Base-by-base conservation (phyloP, 92 coral and sea anemone species). In the Zoanthus solanderi region DNA sequence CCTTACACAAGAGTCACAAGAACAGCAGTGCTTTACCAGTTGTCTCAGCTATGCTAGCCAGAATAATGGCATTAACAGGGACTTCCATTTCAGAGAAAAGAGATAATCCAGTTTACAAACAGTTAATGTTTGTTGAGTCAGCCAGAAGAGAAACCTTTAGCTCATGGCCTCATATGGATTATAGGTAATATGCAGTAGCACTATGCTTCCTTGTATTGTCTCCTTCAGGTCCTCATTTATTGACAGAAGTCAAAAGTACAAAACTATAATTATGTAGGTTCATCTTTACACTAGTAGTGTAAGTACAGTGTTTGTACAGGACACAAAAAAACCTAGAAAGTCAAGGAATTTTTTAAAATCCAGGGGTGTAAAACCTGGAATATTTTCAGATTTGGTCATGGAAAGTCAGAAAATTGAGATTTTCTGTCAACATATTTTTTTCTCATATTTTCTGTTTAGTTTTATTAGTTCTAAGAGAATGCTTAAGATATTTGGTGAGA, bases 81-180 rank as follows among this genome's bases (percentile, higher is more conserved):
- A 88, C 85, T 15, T 91, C 90, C 2, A 88, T 89, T 0, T 71
- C 52, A 2, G 98, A 94, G 85, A 94, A 91, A 71, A 92, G 90
- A 66, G 92, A 90, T 54, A 90, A 86, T 12, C 90, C 94, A 16
- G 91, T 92, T 17, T 81, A 87, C 17, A 95, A 95, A 68, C 87
- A 85, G 18, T 71, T 85, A 46, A 94, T 97, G 99, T 97, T 92
- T 91, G 88, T 96, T 34, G 99, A 97, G 83, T 95, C 97, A 69
- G 94, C 94, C 37, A 86, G 99, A 71, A 79, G 98, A 72, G 94
- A 97, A 87, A 95, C 99, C 1, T 97, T 97, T 86, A 83, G 88
- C 14, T 88, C 98, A 50, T 97, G 99, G 99, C 99, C 99, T 37
- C 99, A 97, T 53, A 92, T 88, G 87, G 95, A 97, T 65, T 97